Evolutionary conservation across 2,888 invertebrate species (phyloP).

Genomic region (Heliconius erato): DNA sequence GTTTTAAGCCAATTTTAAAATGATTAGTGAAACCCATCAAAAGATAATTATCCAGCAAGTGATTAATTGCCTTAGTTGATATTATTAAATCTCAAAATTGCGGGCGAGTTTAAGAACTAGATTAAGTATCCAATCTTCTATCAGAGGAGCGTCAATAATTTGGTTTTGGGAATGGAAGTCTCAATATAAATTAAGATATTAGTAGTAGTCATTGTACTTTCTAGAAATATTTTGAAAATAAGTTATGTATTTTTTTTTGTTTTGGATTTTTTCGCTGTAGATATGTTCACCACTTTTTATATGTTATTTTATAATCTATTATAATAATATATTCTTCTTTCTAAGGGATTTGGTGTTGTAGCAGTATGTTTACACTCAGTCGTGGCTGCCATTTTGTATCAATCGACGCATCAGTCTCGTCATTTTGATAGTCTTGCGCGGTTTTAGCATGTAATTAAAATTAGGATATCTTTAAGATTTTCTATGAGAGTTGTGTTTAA

Average conservation of each 20-base stretch:
- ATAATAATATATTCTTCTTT: too few relatives aligned
- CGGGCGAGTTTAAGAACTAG: slow-evolving; percentile 37
- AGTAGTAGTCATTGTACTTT: slow-evolving; percentile 18
- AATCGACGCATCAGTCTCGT: too few relatives aligned
- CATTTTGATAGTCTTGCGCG: too few relatives aligned
- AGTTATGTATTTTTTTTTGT: background rate
- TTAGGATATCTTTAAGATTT: too few relatives aligned
- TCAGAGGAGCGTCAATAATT: slow-evolving; percentile 47
- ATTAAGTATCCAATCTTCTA: slow-evolving; percentile 48
- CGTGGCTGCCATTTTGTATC: too few relatives aligned
- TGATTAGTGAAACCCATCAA: background rate
- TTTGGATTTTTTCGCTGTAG: background rate
- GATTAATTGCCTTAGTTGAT: slow-evolving; percentile 42
- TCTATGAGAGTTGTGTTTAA: too few relatives aligned
- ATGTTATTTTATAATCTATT: too few relatives aligned
- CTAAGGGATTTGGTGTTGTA: too few relatives aligned
- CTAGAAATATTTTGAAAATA: background rate
- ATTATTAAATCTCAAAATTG: slow-evolving; percentile 43
- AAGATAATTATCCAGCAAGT: slow-evolving; percentile 13
- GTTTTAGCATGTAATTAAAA: too few relatives aligned
- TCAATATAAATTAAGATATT: slow-evolving; percentile 30
- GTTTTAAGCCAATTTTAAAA: slow-evolving; percentile 1
- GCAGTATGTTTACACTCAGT: too few relatives aligned
- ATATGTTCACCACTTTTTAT: too few relatives aligned
- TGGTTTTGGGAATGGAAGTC: slow-evolving; percentile 36